Evolutionary conservation across 1,140 invertebrate genomes (phyloP).

Genomic region (Eubasilissa regina): DNA sequence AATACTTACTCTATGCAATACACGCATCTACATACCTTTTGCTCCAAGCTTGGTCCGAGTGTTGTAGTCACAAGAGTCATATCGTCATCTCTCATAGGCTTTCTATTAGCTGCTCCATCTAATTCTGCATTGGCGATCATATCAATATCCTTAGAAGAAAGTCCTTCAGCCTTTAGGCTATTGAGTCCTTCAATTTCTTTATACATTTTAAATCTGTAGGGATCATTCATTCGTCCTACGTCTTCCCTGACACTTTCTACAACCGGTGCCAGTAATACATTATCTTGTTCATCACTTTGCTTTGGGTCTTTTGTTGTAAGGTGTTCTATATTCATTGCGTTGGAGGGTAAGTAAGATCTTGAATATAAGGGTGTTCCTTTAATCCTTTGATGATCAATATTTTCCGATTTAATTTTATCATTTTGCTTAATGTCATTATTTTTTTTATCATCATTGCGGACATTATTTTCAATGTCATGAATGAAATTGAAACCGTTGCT

Average conservation of each 20-base stretch:
- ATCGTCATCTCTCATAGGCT: slow-evolving; percentile 53
- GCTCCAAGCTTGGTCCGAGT: slow-evolving; percentile 70
- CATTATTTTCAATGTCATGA: slow-evolving; percentile 6
- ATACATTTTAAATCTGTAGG: slow-evolving; percentile 65
- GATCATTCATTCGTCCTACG: slow-evolving; percentile 63
- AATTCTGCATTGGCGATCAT: slow-evolving; percentile 66
- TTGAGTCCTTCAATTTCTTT: slow-evolving; percentile 67
- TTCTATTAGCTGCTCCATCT: slow-evolving; percentile 61
- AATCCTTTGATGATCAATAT: slow-evolving; percentile 19
- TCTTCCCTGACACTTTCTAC: slow-evolving; percentile 54
- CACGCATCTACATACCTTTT: slow-evolving; percentile 67
- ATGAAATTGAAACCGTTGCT: slow-evolving; percentile 32
- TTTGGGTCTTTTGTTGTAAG: slow-evolving; percentile 25
- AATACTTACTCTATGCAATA: too few relatives aligned
- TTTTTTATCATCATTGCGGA: not conserved
- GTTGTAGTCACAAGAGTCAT: slow-evolving; percentile 65
- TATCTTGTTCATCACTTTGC: slow-evolving; percentile 6
- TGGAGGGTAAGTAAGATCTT: slow-evolving; percentile 27
- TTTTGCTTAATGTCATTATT: slow-evolving; percentile 4
- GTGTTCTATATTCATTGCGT: slow-evolving; percentile 25
- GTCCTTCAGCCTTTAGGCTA: slow-evolving; percentile 68
- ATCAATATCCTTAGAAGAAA: slow-evolving; percentile 68
- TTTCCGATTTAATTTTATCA: slow-evolving; percentile 4
- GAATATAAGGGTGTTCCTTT: slow-evolving; percentile 52
- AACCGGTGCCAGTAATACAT: slow-evolving; percentile 43